Conservation (phyloP, 2,888 invertebrate species). For the Euzetes globulus region DNA sequence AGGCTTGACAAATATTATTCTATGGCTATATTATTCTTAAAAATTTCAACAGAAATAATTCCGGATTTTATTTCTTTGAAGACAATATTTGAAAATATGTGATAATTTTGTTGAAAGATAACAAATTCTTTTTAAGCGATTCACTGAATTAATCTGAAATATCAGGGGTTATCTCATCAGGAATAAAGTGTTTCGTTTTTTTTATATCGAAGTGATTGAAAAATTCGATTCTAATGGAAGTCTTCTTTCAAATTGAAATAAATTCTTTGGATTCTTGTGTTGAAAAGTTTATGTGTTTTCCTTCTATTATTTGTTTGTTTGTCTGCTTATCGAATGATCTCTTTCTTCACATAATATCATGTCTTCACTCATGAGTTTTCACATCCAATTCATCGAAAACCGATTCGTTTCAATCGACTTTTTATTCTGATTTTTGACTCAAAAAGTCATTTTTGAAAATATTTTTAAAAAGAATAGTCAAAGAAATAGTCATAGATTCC, state of each 20-base stretch:
- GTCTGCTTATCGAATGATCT: constrained; percentile 2
- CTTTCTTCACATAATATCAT: neutral
- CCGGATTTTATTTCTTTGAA: too few relatives aligned
- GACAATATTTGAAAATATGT: too few relatives aligned
- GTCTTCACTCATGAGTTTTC: neutral
- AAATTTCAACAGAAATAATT: too few relatives aligned
- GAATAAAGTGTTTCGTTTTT: neutral
- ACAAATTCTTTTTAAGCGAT: too few relatives aligned
- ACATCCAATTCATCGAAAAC: neutral
- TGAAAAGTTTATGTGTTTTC: neutral
- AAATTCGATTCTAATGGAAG: neutral
- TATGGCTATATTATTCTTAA: neutral
- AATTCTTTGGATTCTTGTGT: neutral
- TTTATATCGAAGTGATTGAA: neutral
- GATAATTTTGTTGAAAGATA: too few relatives aligned
- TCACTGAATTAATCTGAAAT: too few relatives aligned
- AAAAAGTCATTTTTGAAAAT: neutral
- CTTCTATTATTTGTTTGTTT: neutral
- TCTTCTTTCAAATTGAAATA: neutral
- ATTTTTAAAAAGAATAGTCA: neutral
- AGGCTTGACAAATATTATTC: neutral
- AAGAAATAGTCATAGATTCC: too few relatives aligned
- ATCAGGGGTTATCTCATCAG: neutral
- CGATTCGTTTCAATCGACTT: neutral
- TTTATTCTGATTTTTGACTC: neutral